Evolutionary conservation across 2,113 vertebrate species (phyloP).

Genomic region (Crotalus tigris): DNA sequence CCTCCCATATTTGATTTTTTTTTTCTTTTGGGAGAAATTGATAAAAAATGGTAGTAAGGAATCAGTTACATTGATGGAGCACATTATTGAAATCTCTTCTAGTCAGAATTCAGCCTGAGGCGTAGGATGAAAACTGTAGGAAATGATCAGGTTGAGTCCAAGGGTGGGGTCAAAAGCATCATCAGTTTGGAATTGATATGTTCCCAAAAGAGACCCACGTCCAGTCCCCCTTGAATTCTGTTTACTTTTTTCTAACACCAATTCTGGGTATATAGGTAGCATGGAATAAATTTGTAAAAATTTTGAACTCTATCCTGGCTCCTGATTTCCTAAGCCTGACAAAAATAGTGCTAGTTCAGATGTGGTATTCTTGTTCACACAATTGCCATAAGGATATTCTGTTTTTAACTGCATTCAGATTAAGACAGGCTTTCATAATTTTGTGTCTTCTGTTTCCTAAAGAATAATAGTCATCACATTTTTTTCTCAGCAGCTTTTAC

Average conservation of each 20-base stretch:
- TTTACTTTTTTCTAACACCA: background rate
- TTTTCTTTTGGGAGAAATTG: background rate
- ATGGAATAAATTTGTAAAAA: background rate
- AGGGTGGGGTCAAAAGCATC: background rate
- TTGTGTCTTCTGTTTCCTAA: background rate
- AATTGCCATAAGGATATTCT: background rate
- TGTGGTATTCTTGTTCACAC: background rate
- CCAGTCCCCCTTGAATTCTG: background rate
- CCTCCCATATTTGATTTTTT: background rate
- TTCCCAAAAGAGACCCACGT: background rate
- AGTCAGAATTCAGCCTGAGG: background rate
- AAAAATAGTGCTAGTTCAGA: background rate
- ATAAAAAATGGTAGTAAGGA: background rate
- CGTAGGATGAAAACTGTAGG: background rate
- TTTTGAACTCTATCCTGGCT: background rate
- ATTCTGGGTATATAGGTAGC: background rate
- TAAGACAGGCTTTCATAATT: background rate
- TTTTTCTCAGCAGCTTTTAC: background rate
- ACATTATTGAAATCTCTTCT: background rate
- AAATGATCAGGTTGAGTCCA: background rate
- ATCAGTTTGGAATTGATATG: background rate
- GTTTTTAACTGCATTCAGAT: background rate
- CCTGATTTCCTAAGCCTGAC: background rate
- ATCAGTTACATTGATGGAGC: background rate
- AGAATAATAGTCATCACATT: background rate